Evolutionary conservation across 2,888 invertebrate species (phyloP).

Genomic region (Hypena proboscidalis): DNA sequence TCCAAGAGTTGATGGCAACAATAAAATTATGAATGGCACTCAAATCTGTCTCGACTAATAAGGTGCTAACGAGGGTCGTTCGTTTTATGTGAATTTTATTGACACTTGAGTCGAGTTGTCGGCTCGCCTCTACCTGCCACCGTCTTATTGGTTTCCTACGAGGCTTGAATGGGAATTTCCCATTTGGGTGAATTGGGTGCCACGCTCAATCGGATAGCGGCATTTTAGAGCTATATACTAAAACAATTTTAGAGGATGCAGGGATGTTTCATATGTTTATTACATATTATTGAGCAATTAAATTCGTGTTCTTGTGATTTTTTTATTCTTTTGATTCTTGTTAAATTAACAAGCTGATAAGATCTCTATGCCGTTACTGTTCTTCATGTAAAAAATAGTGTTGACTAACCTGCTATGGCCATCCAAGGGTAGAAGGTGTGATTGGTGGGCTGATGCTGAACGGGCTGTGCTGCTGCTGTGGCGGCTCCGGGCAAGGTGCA

Average conservation of each 20-base stretch:
- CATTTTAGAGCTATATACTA: conserved; percentile 67
- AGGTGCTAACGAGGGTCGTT: conserved; percentile 80
- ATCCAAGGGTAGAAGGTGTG: conserved; percentile 99
- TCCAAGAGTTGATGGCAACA: conserved; percentile 62
- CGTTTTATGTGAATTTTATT: conserved; percentile 80
- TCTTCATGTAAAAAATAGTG: conserved; percentile 19
- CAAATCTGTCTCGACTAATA: conserved; percentile 76
- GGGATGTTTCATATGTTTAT: conserved; percentile 49
- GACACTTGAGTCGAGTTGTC: conserved; percentile 66
- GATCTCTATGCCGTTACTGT: conserved; percentile 9
- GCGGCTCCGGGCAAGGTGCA: conserved; percentile 94
- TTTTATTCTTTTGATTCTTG: conserved; percentile 23
- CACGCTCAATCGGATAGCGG: conserved; percentile 43
- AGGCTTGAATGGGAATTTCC: conserved; percentile 48
- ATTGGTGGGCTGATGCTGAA: conserved; percentile 95
- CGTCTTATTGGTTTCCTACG: conserved; percentile 72
- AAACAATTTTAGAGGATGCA: conserved; percentile 23
- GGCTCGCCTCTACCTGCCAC: conserved; percentile 60
- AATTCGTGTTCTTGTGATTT: conserved; percentile 34
- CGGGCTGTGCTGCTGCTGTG: conserved; percentile 92
- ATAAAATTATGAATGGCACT: conserved; percentile 73
- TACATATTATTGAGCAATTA: conserved; percentile 49
- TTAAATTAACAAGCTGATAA: conserved; percentile 29
- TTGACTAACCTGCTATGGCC: conserved; percentile 97
- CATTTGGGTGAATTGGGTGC: conserved; percentile 27